phyloP scores from a whole-genome alignment of 2,113 vertebrate genomes.

The Onychostoma macrolepis region DNA sequence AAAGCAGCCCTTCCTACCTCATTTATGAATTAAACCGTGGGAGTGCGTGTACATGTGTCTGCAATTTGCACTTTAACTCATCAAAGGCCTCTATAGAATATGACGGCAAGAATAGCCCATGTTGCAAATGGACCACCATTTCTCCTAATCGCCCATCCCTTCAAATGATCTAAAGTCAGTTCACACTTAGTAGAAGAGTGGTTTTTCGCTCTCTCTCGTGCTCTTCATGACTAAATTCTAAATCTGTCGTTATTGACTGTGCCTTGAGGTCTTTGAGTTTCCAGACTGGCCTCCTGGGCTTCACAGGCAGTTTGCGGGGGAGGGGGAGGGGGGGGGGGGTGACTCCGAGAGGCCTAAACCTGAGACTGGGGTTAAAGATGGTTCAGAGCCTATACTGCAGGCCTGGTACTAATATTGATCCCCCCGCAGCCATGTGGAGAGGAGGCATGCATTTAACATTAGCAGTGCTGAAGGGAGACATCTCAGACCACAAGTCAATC shows the following conservation, averaged over 20 bases:
- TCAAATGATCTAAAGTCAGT: neutral
- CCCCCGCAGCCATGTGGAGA: constrained; percentile 43
- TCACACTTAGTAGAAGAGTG: constrained; percentile 8
- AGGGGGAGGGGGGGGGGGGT: too few species aligned
- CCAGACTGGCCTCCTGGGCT: constrained; percentile 15
- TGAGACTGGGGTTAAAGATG: constrained; percentile 49
- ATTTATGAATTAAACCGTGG: constrained; percentile 43
- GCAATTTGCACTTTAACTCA: constrained; percentile 18
- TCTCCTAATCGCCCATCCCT: neutral
- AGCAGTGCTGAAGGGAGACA: constrained; percentile 19
- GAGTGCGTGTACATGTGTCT: constrained; percentile 17
- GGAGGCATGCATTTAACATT: constrained; percentile 52
- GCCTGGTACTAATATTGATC: constrained; percentile 45
- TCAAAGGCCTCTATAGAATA: constrained; percentile 11
- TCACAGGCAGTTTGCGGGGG: neutral
- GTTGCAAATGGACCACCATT: neutral
- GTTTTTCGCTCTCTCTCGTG: neutral
- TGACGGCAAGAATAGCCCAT: neutral
- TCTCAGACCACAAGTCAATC: constrained; percentile 30
- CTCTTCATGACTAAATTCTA: constrained; percentile 21
- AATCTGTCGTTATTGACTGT: constrained; percentile 31
- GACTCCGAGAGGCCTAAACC: constrained; percentile 12
- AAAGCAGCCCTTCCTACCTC: constrained; percentile 1
- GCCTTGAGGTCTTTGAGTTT: constrained; percentile 4
- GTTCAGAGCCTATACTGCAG: constrained; percentile 35